A percentile compares a stretch with the other conserved stretches of the same genome.
Evolutionary conservation across 1,140 invertebrate genomes (phyloP).

Genomic region (Zaprionus capensis): DNA sequence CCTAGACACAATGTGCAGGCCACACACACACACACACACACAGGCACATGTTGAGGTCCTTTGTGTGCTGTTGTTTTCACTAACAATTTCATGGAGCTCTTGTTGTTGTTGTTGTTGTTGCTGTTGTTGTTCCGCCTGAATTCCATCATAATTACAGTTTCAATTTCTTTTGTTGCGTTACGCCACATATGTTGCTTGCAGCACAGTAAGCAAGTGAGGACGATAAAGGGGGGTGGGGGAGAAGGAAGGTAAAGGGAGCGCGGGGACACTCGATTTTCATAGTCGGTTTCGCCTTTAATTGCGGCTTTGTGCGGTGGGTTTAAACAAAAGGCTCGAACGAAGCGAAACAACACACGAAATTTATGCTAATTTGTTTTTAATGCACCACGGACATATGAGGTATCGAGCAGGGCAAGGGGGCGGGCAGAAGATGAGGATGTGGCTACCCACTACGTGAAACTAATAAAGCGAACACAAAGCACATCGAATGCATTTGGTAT

Average conservation of each 20-base stretch:
- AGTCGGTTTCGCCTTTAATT: slow-evolving; percentile 44
- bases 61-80: slow-evolving; percentile 23
- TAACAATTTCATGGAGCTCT: slow-evolving; percentile 1
- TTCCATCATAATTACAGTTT: slow-evolving; percentile 69
- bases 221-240: too few species aligned
- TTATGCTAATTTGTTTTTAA: slow-evolving; percentile 65
- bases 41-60: neutral
- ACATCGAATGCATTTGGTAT: slow-evolving; percentile 18
- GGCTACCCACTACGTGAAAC: too few species aligned
- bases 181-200: slow-evolving; percentile 31
- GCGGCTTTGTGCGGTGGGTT: slow-evolving; percentile 30
- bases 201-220: neutral
- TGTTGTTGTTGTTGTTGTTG: slow-evolving; percentile 21
- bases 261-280: slow-evolving; percentile 33
- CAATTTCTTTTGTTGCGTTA: slow-evolving; percentile 60
- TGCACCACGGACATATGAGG: slow-evolving; percentile 38
- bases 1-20: slow-evolving; percentile 9
- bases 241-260: neutral
- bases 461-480: slow-evolving; percentile 7
- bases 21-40: neutral
- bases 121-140: slow-evolving; percentile 33
- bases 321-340: slow-evolving; percentile 31
- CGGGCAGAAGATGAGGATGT: neutral
- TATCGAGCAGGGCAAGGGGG: neutral
- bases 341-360: slow-evolving; percentile 20